Evolutionary conservation across 2,888 invertebrate genomes (phyloP).

Genomic region (Gryllus longicercus): DNA sequence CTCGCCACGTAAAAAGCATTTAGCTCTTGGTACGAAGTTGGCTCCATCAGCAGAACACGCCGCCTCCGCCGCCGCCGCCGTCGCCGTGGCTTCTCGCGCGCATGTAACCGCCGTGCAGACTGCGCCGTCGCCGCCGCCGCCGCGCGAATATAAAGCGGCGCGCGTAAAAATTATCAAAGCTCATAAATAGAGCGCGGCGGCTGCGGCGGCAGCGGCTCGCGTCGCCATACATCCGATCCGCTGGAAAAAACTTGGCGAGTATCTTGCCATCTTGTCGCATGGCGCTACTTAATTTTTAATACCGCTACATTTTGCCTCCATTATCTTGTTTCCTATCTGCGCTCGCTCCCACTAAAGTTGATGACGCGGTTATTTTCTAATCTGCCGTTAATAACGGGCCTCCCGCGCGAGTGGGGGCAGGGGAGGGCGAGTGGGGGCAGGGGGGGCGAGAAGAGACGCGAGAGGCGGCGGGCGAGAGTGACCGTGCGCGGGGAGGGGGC

Average conservation of each 20-base stretch:
- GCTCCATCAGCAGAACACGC: background rate
- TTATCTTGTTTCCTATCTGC: conserved; percentile 43
- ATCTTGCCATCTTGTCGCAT: conserved; percentile 20
- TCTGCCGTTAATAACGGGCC: conserved; percentile 22
- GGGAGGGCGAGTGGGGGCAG: too few relatives aligned
- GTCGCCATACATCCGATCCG: conserved; percentile 8
- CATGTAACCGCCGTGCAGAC: background rate
- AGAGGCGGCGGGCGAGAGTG: background rate
- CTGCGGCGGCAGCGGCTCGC: background rate
- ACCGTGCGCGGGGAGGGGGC: conserved; percentile 9
- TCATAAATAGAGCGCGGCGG: background rate
- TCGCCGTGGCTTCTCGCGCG: background rate
- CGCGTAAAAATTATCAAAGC: conserved; percentile 2
- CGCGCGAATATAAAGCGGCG: background rate
- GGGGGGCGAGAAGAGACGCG: background rate
- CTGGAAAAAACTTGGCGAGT: conserved; percentile 7
- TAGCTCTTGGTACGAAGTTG: conserved; percentile 8
- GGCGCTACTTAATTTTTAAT: conserved; percentile 48
- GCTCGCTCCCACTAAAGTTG: conserved; percentile 20
- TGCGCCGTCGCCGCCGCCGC: background rate
- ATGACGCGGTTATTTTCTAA: conserved; percentile 29
- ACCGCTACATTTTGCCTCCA: conserved; percentile 48
- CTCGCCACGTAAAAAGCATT: conserved; percentile 11
- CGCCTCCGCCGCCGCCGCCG: background rate
- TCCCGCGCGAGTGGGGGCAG: background rate